Percentiles rank a stretch among this genome's conserved stretches.
These are phyloP conservation scores for Ceraclea dissimilis DNA, from an alignment of 2,888 invertebrate genomes.

Conservation along the genomic window DNA sequence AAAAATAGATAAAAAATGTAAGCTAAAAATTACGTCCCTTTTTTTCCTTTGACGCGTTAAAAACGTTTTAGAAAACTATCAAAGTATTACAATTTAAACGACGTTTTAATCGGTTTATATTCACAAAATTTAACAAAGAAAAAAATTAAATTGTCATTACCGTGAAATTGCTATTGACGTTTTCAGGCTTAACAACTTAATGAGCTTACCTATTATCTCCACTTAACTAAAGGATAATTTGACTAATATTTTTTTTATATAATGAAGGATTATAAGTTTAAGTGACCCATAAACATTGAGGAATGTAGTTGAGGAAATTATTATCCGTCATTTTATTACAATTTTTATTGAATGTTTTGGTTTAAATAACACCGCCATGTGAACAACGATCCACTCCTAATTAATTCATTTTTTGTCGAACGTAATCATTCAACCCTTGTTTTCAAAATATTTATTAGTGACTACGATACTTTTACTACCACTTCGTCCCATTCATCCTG, in stretches of 20 bases:
- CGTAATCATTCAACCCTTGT: no score
- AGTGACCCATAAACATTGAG: background rate
- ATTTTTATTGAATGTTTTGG: slow-evolving; percentile 1
- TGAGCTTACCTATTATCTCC: background rate
- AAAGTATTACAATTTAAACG: background rate
- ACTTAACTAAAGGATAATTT: background rate
- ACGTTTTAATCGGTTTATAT: background rate
- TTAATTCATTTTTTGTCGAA: no score
- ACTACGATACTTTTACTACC: no score
- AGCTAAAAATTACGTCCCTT: background rate
- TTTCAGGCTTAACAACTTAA: slow-evolving; percentile 14
- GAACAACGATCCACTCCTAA: no score
- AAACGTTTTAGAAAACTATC: background rate
- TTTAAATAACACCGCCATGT: background rate
- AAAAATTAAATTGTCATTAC: slow-evolving; percentile 4
- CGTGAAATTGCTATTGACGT: slow-evolving; percentile 10
- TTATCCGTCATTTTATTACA: background rate
- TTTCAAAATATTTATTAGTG: no score
- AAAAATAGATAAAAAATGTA: background rate
- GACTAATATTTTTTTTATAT: background rate
- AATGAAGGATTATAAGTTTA: background rate
- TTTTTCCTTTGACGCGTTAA: background rate
- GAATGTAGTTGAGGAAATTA: background rate
- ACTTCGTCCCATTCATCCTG: no score
- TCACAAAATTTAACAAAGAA: background rate